Base-by-base conservation (phyloP, 1,140 invertebrate genomes). In the Theocolax elegans region DNA sequence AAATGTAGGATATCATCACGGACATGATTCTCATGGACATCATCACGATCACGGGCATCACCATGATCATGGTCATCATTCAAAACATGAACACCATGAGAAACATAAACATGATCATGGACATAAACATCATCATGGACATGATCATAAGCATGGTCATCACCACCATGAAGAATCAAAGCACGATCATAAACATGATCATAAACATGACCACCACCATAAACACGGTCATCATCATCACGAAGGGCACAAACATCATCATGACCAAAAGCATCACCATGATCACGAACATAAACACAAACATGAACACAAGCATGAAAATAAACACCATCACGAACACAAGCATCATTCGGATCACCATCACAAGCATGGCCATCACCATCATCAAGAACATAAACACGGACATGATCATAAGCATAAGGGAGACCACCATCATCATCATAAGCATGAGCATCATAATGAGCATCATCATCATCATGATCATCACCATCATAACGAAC, bases 391-490 rank as follows among this genome's bases (percentile, higher is more conserved):
- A 35, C 29, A 67, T 38, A 67, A 58, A 10, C 65, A 67, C 29
- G 31, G 42, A 2, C 60, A 70, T 23, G 62, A 71, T 29, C 62
- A 71, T 27, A 60, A 65, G 21, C 35, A 66, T 8, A 71, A 71
- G 51, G 69, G 51, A 38, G 69, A 60, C 4, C 62, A 71, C 35
- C 53, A 65, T 56, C 69, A 71, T 66, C 69, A 64, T 12, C 69
- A 60, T 12, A 70, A 70, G 38, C 68, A 70, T 40, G 6, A 23
- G 9, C 68, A 70, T 40, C 29, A 58, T 29, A 70, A 70, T 40
- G 59, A 70, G 21, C 68, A 65, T 59, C 68, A 65, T 44, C 68
- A 70, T 46, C 68, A 70, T 58, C 68, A 70, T 10, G 68, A 70
- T 25, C 68, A 70, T 21, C 68, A 70, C 10, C 68, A 71, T 59